These are phyloP conservation scores for Choloepus hoffmanni DNA, from an alignment of 2,113 vertebrate species.

Conservation along the genomic window DNA sequence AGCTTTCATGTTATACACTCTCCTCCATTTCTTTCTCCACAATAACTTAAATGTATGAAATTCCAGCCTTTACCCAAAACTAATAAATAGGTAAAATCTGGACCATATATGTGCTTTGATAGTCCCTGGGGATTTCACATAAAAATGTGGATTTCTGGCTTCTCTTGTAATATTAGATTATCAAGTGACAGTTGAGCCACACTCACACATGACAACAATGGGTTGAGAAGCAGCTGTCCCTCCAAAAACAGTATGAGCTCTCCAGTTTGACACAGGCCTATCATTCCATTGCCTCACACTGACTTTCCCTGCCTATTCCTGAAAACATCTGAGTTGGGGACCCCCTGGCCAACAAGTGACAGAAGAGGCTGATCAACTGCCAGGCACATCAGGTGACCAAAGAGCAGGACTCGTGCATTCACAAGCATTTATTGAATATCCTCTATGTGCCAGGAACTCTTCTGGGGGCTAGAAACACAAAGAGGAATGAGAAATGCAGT, in stretches of 20 bases:
- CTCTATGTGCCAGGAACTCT: neutral
- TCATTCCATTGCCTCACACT: neutral
- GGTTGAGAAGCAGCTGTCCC: neutral
- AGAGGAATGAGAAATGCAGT: neutral
- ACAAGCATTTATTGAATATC: constrained; percentile 18
- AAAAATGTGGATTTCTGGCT: constrained; percentile 9
- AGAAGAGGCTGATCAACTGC: neutral
- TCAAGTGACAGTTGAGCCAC: neutral
- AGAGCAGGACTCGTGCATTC: neutral
- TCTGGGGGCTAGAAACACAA: neutral
- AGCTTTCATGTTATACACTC: neutral
- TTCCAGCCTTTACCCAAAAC: constrained; percentile 26
- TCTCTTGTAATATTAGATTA: constrained; percentile 32
- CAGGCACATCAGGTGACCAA: neutral
- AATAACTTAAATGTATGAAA: constrained; percentile 43
- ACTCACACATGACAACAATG: neutral
- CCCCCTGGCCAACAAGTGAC: neutral
- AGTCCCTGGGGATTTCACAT: neutral
- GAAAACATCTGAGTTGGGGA: constrained; percentile 38
- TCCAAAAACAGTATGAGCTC: neutral
- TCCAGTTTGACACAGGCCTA: neutral
- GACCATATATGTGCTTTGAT: neutral
- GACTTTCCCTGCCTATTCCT: neutral
- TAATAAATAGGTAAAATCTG: constrained; percentile 40
- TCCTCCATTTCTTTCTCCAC: neutral